Percentiles rank a stretch among this genome's conserved stretches.
phyloP scores from a whole-genome alignment of 92 coral and sea anemone genomes.

The Phenganax marumi region DNA sequence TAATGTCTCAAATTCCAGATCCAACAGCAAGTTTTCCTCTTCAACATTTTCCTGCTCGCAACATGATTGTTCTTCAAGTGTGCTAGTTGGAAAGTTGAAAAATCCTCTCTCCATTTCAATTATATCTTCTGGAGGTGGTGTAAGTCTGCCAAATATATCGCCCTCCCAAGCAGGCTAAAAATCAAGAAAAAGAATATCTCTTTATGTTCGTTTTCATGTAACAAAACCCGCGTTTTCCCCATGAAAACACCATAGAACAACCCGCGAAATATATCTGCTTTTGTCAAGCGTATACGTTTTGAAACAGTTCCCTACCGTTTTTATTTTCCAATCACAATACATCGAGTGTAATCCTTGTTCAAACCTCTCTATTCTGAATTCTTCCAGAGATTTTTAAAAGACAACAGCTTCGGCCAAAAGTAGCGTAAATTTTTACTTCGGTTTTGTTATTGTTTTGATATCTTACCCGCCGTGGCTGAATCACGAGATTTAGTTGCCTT shows the following conservation, averaged over 20 bases:
- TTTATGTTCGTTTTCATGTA: slow-evolving; percentile 38
- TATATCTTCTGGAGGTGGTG: slow-evolving; percentile 43
- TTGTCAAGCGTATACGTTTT: not conserved
- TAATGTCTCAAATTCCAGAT: slow-evolving; percentile 39
- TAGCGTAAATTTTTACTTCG: slow-evolving; percentile 48
- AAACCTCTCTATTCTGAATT: slow-evolving; percentile 3
- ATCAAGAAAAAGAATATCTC: slow-evolving; percentile 60
- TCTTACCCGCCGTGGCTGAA: slow-evolving; percentile 62
- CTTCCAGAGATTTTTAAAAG: slow-evolving; percentile 30
- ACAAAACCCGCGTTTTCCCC: slow-evolving; percentile 62
- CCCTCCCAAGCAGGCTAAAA: slow-evolving; percentile 68
- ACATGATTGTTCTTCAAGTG: slow-evolving; percentile 11
- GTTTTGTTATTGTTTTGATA: slow-evolving; percentile 99
- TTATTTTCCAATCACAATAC: slow-evolving; percentile 27
- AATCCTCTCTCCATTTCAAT: slow-evolving; percentile 84
- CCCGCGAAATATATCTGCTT: slow-evolving; percentile 25
- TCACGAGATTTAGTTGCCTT: slow-evolving; percentile 99
- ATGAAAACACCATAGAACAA: slow-evolving; percentile 19
- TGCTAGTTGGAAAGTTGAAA: slow-evolving; percentile 58
- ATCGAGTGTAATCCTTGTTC: slow-evolving; percentile 14
- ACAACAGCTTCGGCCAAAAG: slow-evolving; percentile 54
- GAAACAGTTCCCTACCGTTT: slow-evolving; percentile 21
- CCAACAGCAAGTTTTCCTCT: slow-evolving; percentile 22
- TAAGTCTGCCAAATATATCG: slow-evolving; percentile 40
- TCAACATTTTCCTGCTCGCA: slow-evolving; percentile 3